phyloP scores from a whole-genome alignment of 2,113 vertebrate species.

The Rhea pennata region DNA sequence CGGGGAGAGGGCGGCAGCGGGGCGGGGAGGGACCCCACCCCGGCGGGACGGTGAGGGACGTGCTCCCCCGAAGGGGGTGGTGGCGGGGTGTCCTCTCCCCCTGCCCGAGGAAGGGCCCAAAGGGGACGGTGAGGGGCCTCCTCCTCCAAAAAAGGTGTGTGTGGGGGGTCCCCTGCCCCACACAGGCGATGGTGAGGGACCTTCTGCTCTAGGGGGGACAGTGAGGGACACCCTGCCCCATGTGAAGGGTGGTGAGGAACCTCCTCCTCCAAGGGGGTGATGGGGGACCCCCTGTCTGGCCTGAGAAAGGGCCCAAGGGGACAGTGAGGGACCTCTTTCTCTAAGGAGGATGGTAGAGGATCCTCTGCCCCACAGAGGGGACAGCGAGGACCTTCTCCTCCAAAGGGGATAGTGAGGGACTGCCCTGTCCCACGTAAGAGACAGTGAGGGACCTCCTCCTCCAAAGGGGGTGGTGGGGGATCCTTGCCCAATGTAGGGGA shows the following conservation, averaged over 20 bases:
- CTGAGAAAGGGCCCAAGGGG: background rate
- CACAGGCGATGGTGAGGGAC: too few relatives aligned
- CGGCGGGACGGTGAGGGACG: background rate
- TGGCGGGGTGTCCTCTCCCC: too few relatives aligned
- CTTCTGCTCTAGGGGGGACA: rapidly evolving
- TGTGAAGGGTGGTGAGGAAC: too few relatives aligned
- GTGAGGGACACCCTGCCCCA: too few relatives aligned
- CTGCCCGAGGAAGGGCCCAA: too few relatives aligned
- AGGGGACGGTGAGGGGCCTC: background rate
- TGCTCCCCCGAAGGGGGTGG: too few relatives aligned
- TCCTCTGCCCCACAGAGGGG: too few relatives aligned
- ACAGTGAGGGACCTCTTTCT: background rate
- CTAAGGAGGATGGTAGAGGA: background rate
- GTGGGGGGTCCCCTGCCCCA: rapidly evolving
- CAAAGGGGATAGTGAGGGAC: background rate
- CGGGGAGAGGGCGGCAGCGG: too few relatives aligned
- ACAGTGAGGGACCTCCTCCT: background rate
- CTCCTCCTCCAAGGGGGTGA: background rate
- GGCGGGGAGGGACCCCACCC: background rate
- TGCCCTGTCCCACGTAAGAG: background rate
- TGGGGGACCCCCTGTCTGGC: rapidly evolving
- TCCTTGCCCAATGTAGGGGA: rapidly evolving
- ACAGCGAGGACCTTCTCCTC: too few relatives aligned
- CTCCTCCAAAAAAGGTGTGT: background rate
- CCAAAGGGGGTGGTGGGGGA: background rate